These are phyloP conservation scores for Calameuta idolon DNA, from an alignment of 2,888 invertebrate genomes.

Conservation along the genomic window DNA sequence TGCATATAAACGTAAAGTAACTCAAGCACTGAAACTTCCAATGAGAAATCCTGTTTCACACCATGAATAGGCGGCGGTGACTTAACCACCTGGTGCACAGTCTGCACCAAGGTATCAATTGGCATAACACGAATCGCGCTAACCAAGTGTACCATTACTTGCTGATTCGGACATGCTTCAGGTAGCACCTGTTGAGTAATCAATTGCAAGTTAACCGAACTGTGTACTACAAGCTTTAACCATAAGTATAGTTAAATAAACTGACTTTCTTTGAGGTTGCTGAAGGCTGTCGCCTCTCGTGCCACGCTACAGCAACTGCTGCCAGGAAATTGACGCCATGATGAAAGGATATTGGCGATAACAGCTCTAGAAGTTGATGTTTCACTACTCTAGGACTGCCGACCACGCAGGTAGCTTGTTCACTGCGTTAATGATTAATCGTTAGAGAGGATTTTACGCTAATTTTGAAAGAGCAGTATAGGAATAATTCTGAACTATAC, in stretches of 20 bases:
- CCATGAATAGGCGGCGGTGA: conserved; percentile 77
- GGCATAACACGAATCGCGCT: conserved; percentile 86
- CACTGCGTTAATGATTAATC: conserved; percentile 55
- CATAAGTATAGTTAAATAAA: background rate
- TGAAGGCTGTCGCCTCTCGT: conserved; percentile 74
- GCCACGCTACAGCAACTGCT: conserved; percentile 89
- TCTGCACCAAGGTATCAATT: conserved; percentile 85
- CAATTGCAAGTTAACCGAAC: background rate
- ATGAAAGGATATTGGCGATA: conserved; percentile 86
- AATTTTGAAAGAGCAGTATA: background rate
- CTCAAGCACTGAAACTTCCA: conserved; percentile 87
- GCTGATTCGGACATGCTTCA: conserved; percentile 77
- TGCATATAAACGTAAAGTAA: conserved; percentile 81
- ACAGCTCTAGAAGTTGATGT: conserved; percentile 82
- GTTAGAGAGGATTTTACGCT: background rate
- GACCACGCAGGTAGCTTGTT: conserved; percentile 69
- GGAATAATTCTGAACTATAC: conserved; percentile 52
- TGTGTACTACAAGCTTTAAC: background rate
- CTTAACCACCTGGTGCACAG: conserved; percentile 84
- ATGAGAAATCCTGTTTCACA: conserved; percentile 71
- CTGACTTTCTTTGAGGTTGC: conserved; percentile 65
- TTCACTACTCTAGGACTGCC: conserved; percentile 78
- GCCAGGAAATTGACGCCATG: conserved; percentile 85
- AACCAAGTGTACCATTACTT: conserved; percentile 82
- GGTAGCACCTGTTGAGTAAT: conserved; percentile 68